These are phyloP conservation scores for Pteronotus mesoamericanus DNA, from an alignment of 2,797 vertebrate species.

Conservation along the genomic window DNA sequence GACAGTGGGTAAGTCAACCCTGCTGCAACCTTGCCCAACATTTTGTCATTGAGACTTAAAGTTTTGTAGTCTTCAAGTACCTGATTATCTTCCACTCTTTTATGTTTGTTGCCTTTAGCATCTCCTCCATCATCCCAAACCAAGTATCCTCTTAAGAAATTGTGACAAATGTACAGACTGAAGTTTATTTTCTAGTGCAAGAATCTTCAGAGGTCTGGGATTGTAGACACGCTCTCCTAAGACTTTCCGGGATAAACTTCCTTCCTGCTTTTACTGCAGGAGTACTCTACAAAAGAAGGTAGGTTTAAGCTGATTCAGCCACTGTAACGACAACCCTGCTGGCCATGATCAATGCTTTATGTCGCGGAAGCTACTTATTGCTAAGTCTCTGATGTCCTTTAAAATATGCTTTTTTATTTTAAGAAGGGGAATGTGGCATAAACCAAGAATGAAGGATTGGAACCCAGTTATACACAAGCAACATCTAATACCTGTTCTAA, in stretches of 20 bases:
- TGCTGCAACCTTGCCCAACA: neutral
- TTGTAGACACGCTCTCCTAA: neutral
- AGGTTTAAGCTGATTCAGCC: neutral
- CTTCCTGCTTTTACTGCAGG: neutral
- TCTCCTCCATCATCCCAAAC: neutral
- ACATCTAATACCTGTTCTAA: neutral
- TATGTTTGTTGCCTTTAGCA: neutral
- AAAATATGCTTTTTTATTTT: neutral
- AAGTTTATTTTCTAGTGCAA: slow-evolving; percentile 9
- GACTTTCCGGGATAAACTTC: neutral
- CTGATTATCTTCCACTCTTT: neutral
- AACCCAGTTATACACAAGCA: neutral
- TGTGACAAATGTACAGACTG: neutral
- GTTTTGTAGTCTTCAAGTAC: neutral
- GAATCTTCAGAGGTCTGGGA: neutral
- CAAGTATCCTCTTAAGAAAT: neutral
- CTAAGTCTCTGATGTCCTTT: neutral
- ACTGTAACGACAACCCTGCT: neutral
- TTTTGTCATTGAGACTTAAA: neutral
- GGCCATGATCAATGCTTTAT: neutral
- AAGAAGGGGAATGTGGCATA: neutral
- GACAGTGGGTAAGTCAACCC: neutral
- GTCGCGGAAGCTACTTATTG: neutral
- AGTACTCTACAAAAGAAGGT: neutral
- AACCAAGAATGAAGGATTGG: neutral